Conservation (phyloP, 2,113 vertebrate genomes). For the Smithornis capensis region DNA sequence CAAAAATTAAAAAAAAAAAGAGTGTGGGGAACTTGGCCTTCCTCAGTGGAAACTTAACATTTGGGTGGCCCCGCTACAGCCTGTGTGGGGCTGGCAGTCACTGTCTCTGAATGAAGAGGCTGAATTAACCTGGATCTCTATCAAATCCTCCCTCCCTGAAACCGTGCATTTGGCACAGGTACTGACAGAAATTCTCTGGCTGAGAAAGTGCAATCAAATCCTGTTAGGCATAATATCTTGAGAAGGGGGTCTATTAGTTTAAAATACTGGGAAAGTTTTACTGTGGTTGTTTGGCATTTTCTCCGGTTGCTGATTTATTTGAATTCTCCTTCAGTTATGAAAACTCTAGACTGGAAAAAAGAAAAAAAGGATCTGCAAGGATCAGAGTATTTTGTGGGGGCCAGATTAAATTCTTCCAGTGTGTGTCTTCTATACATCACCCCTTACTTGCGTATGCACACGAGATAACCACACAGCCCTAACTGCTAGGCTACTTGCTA, state of each 20-base stretch:
- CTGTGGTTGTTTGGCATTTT: background rate
- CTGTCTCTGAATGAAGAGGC: conserved; percentile 15
- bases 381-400: background rate
- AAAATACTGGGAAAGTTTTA: background rate
- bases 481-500: background rate
- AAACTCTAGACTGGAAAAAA: background rate
- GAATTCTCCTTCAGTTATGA: background rate
- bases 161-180: background rate
- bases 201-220: background rate
- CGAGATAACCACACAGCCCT: background rate
- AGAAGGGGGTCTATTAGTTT: background rate
- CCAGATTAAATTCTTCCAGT: background rate
- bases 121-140: conserved; percentile 34
- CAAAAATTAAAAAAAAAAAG: conserved; percentile 23
- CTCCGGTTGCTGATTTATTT: background rate
- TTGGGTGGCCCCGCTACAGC: conserved; percentile 50
- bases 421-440: background rate
- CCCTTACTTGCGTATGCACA: background rate
- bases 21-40: conserved; percentile 46
- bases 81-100: conserved; percentile 52
- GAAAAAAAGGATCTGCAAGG: background rate
- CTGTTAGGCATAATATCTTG: background rate
- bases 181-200: conserved; percentile 46
- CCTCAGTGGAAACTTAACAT: conserved; percentile 49
- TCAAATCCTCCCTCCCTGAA: conserved; percentile 15